Percentiles rank a stretch among this genome's conserved stretches.
Conservation (phyloP, 2,888 invertebrate genomes). For the Myopa testacea region DNA sequence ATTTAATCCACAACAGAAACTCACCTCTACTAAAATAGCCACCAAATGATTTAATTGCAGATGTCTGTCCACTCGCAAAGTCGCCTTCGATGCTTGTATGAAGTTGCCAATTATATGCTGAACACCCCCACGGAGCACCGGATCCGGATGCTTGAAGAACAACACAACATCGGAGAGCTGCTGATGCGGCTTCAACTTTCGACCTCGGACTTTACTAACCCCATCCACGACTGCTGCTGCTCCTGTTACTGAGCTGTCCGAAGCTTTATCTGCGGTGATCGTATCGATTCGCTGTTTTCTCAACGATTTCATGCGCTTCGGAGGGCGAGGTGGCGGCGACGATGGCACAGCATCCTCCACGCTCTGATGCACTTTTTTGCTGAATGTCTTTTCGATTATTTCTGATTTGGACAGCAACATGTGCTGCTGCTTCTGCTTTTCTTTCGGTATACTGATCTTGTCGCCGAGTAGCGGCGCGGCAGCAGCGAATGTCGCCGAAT, state of each 20-base stretch:
- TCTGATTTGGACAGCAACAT: conserved; percentile 64
- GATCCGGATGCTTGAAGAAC: conserved; percentile 66
- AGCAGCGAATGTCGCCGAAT: conserved; percentile 56
- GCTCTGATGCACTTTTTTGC: conserved; percentile 51
- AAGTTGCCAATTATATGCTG: conserved; percentile 67
- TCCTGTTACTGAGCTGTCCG: background rate
- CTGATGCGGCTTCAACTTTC: conserved; percentile 42
- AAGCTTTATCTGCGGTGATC: conserved; percentile 2
- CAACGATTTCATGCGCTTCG: conserved; percentile 61
- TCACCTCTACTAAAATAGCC: conserved; percentile 65
- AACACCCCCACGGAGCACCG: conserved; percentile 66
- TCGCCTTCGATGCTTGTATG: conserved; percentile 56
- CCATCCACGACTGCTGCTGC: background rate
- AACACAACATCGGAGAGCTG: conserved; percentile 60
- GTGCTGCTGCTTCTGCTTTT: conserved; percentile 45
- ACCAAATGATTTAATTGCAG: conserved; percentile 60
- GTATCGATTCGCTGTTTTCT: conserved; percentile 48
- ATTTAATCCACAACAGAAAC: conserved; percentile 21
- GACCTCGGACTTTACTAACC: background rate
- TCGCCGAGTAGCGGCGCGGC: background rate
- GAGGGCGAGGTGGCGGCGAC: conserved; percentile 56
- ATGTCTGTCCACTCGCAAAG: conserved; percentile 49
- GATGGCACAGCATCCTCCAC: conserved; percentile 57
- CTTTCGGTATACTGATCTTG: conserved; percentile 21
- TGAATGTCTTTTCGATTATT: conserved; percentile 56